These are phyloP conservation scores for Crotalus tigris DNA, from an alignment of 2,113 vertebrate genomes.

Conservation along the genomic window DNA sequence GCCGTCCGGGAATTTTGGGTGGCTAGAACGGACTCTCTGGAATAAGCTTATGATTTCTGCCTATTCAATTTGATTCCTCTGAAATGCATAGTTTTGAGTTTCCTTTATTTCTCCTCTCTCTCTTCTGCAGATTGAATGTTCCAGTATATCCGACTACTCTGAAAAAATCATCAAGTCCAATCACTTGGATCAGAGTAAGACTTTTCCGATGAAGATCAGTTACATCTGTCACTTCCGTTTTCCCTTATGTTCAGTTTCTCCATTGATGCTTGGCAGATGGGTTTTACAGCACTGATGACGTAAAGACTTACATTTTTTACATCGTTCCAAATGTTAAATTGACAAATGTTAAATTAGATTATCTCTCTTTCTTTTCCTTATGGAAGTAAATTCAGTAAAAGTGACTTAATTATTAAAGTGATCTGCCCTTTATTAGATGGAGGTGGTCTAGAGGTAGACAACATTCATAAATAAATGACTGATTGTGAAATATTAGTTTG, in stretches of 20 bases:
- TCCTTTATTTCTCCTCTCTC: background rate
- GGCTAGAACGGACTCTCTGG: background rate
- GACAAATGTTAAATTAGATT: background rate
- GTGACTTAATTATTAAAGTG: background rate
- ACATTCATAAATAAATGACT: background rate
- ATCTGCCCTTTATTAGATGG: background rate
- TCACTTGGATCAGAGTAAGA: conserved; percentile 94
- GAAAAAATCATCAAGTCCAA: conserved; percentile 99
- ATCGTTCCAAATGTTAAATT: background rate
- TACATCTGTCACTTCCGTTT: background rate
- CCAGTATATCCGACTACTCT: conserved; percentile 97
- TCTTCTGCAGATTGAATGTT: conserved; percentile 88
- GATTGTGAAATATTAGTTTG: background rate
- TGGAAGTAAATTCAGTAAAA: background rate
- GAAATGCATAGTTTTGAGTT: background rate
- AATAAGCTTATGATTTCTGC: background rate
- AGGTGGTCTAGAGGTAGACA: background rate
- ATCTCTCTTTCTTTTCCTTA: background rate
- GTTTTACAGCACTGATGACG: background rate
- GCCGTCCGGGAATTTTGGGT: background rate
- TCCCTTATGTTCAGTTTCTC: background rate
- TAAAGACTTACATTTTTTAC: background rate
- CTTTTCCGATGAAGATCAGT: conserved; percentile 12
- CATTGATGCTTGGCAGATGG: background rate
- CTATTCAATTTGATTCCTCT: background rate